Conservation (phyloP, 2,113 vertebrate genomes). For the Callopanchax toddi region DNA sequence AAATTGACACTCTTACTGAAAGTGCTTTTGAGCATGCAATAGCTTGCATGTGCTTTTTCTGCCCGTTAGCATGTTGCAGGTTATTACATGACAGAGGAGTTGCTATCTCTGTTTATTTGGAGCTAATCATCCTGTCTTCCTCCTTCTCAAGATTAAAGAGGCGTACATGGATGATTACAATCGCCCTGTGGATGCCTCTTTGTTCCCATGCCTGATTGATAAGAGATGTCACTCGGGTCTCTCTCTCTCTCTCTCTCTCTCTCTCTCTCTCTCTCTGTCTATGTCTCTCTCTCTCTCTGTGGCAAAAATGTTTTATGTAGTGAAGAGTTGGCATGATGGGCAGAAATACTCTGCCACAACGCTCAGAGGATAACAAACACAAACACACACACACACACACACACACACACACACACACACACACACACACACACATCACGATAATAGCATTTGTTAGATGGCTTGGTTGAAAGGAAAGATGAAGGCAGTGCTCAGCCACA, state of each 20-base stretch:
- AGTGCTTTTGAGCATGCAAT: neutral
- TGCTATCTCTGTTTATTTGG: constrained; percentile 20
- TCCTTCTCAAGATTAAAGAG: constrained; percentile 35
- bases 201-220: constrained; percentile 61
- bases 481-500: constrained; percentile 26
- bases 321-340: constrained; percentile 55
- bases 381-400: constrained; percentile 4
- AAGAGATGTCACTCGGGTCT: constrained; percentile 41
- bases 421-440: constrained; percentile 9
- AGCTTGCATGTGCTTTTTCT: neutral
- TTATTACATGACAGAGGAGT: neutral
- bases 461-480: constrained; percentile 20
- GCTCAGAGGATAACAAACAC: constrained; percentile 18
- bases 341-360: constrained; percentile 27
- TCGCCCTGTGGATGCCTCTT: constrained; percentile 45
- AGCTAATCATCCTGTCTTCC: constrained; percentile 41
- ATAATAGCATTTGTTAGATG: constrained; percentile 44
- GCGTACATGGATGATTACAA: constrained; percentile 46
- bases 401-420: too few relatives aligned
- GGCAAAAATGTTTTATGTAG: constrained; percentile 54
- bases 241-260: too few relatives aligned
- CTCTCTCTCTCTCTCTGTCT: too few relatives aligned
- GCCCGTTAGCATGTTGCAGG: constrained; percentile 5
- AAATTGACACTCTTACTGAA: constrained; percentile 23
- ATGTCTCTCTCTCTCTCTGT: too few relatives aligned